phyloP scores from a whole-genome alignment of 2,888 invertebrate species.

The Microctonus hyperodae region DNA sequence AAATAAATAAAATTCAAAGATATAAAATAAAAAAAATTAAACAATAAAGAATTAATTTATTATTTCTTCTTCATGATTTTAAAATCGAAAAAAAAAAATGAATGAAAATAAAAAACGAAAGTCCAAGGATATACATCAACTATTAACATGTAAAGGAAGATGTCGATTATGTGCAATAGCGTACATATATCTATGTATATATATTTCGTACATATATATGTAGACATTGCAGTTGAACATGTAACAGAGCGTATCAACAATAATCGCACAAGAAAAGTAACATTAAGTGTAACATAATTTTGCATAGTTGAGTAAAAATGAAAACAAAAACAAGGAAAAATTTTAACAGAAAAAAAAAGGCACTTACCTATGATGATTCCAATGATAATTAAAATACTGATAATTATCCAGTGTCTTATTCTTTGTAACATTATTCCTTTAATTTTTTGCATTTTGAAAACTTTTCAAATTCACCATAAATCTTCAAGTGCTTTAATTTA shows the following conservation, averaged over 20 bases:
- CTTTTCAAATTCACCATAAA: neutral
- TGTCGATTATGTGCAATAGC: neutral
- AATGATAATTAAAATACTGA: constrained; percentile 20
- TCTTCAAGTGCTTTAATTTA: neutral
- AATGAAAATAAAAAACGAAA: neutral
- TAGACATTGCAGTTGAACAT: neutral
- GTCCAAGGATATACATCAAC: neutral
- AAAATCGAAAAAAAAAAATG: neutral
- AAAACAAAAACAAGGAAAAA: neutral
- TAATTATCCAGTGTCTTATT: constrained; percentile 15
- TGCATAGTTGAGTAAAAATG: neutral
- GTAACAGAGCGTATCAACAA: constrained; percentile 3
- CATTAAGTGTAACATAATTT: neutral
- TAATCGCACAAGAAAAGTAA: constrained; percentile 18
- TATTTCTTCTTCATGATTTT: neutral
- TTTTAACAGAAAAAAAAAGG: neutral
- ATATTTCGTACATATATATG: no score
- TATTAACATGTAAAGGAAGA: neutral
- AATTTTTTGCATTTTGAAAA: neutral
- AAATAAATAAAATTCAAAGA: neutral
- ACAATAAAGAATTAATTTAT: neutral
- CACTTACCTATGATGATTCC: constrained; percentile 24
- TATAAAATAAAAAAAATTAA: neutral
- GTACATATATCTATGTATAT: neutral
- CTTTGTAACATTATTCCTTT: constrained; percentile 23